Evolutionary conservation across 2,888 invertebrate species (phyloP), one percentile per base, ranked within the genome.

Genomic region (Eledona agricola): DNA sequence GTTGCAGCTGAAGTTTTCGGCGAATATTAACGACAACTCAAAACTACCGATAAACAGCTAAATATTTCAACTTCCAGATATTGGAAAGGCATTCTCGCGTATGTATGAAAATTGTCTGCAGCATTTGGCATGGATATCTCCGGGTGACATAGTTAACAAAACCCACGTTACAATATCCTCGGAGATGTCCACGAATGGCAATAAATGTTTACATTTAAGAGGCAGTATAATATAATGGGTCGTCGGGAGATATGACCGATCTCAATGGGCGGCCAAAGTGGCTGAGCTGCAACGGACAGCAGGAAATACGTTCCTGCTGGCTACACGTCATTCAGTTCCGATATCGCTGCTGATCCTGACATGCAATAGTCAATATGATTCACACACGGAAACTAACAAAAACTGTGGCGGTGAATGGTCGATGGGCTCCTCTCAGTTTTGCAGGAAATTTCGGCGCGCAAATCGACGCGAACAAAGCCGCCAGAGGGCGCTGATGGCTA

Each of bases 191-290:
- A 53, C 63, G 63, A 66, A 69, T 64, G 61, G 65, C 66, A 69
- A 71, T 72, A 70, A 72, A 72, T 71, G 72, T 72, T 72, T 71
- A 72, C 71, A 71, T 72, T 72, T 63, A 63, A 65, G 65, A 64
- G 58, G 62, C 65, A 62, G 65, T 63, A 65, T 63, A 64, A 67
- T 65, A 69, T 70, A 71, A 72, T 71, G 66, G 69, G 63, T 66
- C 70, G 68, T 71, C 65, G 66, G 67, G 66, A 65, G 69, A 71
- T 70, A 69, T 67, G 67, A 66, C 67, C 69, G 64, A 50, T 62
- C 63, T 67, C 65, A 65, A 67, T 67, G 62, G 65, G 64, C 58
- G 56, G 62, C 57, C 57, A 46, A 60, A 64, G 59, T 55, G 60
- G 63, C 59, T 58, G 59, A 62, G 58, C 70, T 72, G 72, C 64